These are phyloP conservation scores for Corythornis cristatus DNA, from an alignment of 2,113 vertebrate species.

Conservation along the genomic window DNA sequence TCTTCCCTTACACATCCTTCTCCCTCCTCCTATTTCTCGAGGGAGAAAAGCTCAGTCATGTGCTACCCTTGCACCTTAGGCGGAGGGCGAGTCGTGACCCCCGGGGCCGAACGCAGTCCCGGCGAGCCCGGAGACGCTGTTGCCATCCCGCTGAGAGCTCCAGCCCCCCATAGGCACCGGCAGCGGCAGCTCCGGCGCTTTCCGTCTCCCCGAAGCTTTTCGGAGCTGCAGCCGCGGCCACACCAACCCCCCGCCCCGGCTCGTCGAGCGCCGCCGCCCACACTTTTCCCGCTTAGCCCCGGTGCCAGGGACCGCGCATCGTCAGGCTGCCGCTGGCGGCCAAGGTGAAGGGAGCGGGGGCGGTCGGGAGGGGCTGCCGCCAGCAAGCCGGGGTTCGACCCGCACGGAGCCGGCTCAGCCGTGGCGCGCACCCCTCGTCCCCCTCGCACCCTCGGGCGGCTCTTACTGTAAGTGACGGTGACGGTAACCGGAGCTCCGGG, in stretches of 20 bases:
- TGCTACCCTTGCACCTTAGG: neutral
- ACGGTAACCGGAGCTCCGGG: slow-evolving; percentile 8
- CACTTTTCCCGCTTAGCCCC: neutral
- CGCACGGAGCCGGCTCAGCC: neutral
- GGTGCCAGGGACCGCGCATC: neutral
- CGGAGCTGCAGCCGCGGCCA: neutral
- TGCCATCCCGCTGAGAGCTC: neutral
- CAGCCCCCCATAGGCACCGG: neutral
- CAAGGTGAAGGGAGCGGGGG: neutral
- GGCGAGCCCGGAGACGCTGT: neutral
- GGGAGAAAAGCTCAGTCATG: accelerated
- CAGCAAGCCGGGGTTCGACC: no score
- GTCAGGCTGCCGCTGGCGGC: neutral
- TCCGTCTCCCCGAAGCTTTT: neutral
- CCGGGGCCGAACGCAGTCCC: neutral
- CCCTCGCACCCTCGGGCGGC: neutral
- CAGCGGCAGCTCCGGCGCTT: neutral
- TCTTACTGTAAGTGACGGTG: slow-evolving; percentile 62
- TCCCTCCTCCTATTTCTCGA: neutral
- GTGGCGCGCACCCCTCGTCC: neutral
- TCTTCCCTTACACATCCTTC: neutral
- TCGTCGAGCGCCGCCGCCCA: neutral
- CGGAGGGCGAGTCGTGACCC: neutral
- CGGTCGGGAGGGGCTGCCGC: no score
- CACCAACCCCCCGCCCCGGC: no score